These are phyloP conservation scores for Molossus alvarezi DNA, from an alignment of 2,797 vertebrate species.

Conservation along the genomic window DNA sequence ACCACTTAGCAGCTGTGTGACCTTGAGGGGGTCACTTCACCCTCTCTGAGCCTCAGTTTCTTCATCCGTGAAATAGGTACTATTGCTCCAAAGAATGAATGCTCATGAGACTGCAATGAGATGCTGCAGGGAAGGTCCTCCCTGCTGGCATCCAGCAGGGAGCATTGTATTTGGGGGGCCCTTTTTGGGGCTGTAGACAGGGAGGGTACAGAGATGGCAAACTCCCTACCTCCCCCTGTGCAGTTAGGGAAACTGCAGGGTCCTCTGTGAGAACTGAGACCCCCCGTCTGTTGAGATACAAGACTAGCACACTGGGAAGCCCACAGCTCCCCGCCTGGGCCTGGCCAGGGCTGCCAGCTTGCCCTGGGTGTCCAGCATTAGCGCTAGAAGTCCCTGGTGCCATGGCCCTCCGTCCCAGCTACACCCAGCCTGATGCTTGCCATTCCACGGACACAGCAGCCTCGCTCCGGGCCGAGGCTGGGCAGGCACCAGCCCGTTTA, in stretches of 20 bases:
- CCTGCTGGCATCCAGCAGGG: not conserved
- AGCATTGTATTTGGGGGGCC: not conserved
- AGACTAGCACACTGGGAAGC: not conserved
- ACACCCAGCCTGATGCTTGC: not conserved
- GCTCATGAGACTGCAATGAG: not conserved
- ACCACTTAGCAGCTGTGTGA: not conserved
- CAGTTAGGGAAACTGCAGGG: not conserved
- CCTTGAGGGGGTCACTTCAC: not conserved
- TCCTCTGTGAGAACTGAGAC: not conserved
- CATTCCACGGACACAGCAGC: too few species aligned
- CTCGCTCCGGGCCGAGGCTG: not conserved
- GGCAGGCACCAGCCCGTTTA: not conserved
- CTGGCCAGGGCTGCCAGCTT: not conserved
- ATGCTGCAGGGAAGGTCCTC: not conserved
- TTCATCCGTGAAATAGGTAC: not conserved
- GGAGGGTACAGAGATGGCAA: accelerated
- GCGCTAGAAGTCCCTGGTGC: not conserved
- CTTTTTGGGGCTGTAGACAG: not conserved
- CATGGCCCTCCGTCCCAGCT: too few species aligned
- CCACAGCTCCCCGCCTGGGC: not conserved
- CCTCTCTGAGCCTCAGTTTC: constrained; percentile 37
- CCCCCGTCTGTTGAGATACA: not conserved
- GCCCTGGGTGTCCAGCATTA: accelerated
- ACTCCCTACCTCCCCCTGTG: accelerated
- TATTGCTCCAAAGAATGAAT: not conserved